phyloP scores from a whole-genome alignment of 1,140 invertebrate genomes.

The Drosophila littoralis region DNA sequence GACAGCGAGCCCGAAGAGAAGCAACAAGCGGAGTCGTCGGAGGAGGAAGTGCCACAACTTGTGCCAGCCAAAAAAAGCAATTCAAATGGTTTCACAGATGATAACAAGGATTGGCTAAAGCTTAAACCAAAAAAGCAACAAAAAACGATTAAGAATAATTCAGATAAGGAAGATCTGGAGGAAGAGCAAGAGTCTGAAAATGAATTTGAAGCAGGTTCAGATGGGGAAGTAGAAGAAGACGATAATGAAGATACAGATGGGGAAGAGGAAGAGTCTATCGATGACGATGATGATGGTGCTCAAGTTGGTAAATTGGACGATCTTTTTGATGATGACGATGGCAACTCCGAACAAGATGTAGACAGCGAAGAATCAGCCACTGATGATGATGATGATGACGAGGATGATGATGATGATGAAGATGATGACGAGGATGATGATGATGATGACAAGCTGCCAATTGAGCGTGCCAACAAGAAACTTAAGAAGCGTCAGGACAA shows the following conservation, averaged over 20 bases:
- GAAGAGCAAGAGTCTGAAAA: constrained; percentile 42
- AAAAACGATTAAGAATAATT: constrained; percentile 21
- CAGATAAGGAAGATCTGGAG: constrained; percentile 43
- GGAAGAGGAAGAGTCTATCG: constrained; percentile 62
- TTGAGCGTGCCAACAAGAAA: constrained; percentile 94
- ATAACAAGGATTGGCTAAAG: constrained; percentile 89
- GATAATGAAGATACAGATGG: constrained; percentile 63
- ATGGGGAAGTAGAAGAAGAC: constrained; percentile 46
- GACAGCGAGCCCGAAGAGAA: constrained; percentile 73
- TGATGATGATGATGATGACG: constrained; percentile 38
- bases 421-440: constrained; percentile 84
- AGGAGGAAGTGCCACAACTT: constrained; percentile 57
- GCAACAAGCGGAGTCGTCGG: constrained; percentile 38
- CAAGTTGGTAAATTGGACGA: constrained; percentile 73
- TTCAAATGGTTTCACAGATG: constrained; percentile 87
- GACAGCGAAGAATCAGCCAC: constrained; percentile 71
- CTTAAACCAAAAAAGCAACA: constrained; percentile 86
- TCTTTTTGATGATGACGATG: constrained; percentile 69
- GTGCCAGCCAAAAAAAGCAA: constrained; percentile 47
- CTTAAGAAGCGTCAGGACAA: constrained; percentile 90
- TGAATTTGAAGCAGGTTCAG: constrained; percentile 42
- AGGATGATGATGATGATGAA: constrained; percentile 66
- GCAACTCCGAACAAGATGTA: constrained; percentile 65
- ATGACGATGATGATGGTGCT: constrained; percentile 52
- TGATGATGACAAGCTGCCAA: constrained; percentile 90